Percentiles rank a stretch among this genome's conserved stretches.
phyloP scores from a whole-genome alignment of 2,113 vertebrate genomes.

The Crotalus helleri region DNA sequence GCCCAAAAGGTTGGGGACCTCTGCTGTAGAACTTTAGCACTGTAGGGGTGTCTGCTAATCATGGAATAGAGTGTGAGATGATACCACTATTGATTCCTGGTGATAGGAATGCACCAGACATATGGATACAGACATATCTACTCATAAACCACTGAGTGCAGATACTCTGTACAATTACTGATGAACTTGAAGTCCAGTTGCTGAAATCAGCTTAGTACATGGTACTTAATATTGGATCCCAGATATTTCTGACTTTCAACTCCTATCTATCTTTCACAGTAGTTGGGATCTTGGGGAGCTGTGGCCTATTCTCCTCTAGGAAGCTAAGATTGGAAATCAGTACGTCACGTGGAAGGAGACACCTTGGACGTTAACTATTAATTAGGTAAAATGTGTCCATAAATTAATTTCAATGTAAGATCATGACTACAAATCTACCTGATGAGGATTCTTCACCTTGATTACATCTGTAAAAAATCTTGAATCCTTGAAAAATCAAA shows the following conservation, averaged over 20 bases:
- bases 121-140: background rate
- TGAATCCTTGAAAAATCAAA: background rate
- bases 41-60: background rate
- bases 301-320: background rate
- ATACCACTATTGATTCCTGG: background rate
- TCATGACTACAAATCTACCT: background rate
- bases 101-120: background rate
- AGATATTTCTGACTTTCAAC: background rate
- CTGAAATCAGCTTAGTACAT: background rate
- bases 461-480: background rate
- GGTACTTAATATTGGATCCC: background rate
- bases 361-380: background rate
- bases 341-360: background rate
- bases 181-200: background rate
- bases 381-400: background rate
- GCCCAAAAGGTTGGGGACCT: too few relatives aligned
- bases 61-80: background rate
- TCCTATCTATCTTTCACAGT: background rate
- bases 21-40: background rate
- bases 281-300: background rate
- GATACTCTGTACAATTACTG: background rate
- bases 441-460: background rate
- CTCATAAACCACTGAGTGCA: background rate
- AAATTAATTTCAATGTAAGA: background rate
- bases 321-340: background rate